Evolutionary conservation across 2,888 invertebrate genomes (phyloP), one percentile per base, ranked within the genome.

Genomic region (Drosophila putrida): DNA sequence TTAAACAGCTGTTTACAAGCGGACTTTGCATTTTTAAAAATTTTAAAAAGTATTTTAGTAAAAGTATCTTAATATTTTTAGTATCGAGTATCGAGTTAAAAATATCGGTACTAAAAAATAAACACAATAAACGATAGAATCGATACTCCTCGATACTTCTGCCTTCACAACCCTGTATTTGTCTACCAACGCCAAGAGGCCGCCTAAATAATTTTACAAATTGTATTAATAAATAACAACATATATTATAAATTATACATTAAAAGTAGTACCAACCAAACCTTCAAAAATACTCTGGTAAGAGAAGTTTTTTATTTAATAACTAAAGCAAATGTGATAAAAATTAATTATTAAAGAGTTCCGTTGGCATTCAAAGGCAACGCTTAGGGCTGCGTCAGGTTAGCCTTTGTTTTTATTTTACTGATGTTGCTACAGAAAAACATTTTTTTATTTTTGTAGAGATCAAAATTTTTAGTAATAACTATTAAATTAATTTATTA

Each of bases 341-440:
- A 60, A 54, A 41, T 54, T 8, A 47, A 59, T 38, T 38, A 36
- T 20, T 1, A 66, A 46, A 36, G 20, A 71, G 28, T 43, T 75
- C 65, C 55, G 55, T 74, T 74, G 57, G 46, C 57, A 54, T 65
- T 70, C 44, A 71, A 71, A 65, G 41, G 33, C 28, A 53, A 39
- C 54, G 11, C 44, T 8, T 4, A 39, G 10, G 41, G 5, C 31
- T 15, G 47, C 47, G 54, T 31, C 61, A 75, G 61, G 77, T 76
- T 76, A 41, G 59, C 75, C 76, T 55, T 71, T 60, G 75, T 71
- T 60, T 70, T 49, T 20, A 39, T 53, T 53, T 57, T 33, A 55
- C 20, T 62, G 33, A 41, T 36, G 20, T 20, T 39, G 43, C 5
- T 38, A 15, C 50, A 50, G 53, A 49, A 27, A 51, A 31, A 47